Evolutionary conservation across 2,888 invertebrate genomes (phyloP), one percentile per base, ranked within the genome.

Genomic region (Pollenia labialis): DNA sequence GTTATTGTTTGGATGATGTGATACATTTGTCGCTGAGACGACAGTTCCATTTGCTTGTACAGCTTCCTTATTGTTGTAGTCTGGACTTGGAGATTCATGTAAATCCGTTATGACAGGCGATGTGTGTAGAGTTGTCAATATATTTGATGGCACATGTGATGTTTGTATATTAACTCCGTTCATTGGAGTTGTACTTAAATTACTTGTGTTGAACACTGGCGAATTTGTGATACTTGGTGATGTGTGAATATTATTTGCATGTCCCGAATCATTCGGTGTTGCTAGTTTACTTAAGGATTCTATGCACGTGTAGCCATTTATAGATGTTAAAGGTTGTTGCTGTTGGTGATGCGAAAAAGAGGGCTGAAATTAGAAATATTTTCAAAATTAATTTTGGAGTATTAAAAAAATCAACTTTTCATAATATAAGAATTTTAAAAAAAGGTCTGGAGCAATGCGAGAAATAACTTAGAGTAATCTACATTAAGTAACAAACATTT

Each of bases 221-320:
- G 58, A 16, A 12, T 69, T 82, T 46, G 74, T 23, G 44, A 83
- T 68, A 10, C 72, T 75, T 48, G 81, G 85, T 46, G 77, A 71
- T 23, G 75, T 76, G 72, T 23, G 76, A 44, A 76, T 82, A 52
- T 87, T 85, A n/a, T n/a, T 40, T 62, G n/a, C 18, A 58, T 79
- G 56, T 58, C 44, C 40, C 6, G 44, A 50, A 32, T 60, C 72
- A 32, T 66, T 52, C 11, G 86, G 75, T 56, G 83, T 50, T 68
- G 81, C 56, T 18, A 80, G 66, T 74, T 85, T 85, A 9, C 50
- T 44, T 16, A 87, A 50, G 3, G 75, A 71, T 80, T 87, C 88
- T 74, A 87, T 68, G 52, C 66, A 68, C 11, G 87, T 88, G 40
- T 88, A 88, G 9, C 82, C 87, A 72, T 85, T 76, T 69, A 66